Base-by-base conservation (phyloP, 2,113 vertebrate species). In the Pandion haliaetus region DNA sequence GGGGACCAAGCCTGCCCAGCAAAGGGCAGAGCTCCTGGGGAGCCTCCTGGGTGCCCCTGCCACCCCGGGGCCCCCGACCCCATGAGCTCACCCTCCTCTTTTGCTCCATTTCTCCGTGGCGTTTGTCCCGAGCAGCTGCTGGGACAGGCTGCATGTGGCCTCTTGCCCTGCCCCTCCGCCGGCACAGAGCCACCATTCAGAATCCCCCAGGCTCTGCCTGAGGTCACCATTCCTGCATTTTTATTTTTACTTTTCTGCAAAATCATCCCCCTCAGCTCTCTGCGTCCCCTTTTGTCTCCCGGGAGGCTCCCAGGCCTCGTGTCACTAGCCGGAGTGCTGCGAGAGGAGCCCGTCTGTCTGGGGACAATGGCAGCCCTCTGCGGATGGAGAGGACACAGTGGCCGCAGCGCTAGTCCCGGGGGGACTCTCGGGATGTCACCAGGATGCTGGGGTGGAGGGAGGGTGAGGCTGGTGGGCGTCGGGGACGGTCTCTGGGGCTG, bases 101-200 rank as follows among this genome's bases (percentile, higher is more conserved):
- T 18, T 50, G 26, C 82, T 88, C n/a, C 59, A 15, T 17, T 57
- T 79, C 78, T 93, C 52, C 71, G 44, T 58, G 90, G 40, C 44
- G 61, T 80, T 91, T 95, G 81, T 94, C 91, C 70, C 5, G 0
- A 61, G 67, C 95, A 97, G 97, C 93, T 95, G 97, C 81, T 36
- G 73, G 72, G 85, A 80, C 63, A 57, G 58, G 40, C 92, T 84
- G 82, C 45, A 40, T 71, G 72, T 42, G 72, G 89, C 96, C 82
- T 95, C 47, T 57, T 74, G 58, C 88, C 91, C 97, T 93, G 94
- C 28, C 36, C 67, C 82, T 72, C 36, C 0, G 10, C 45, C 38
- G 6, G 82, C 91, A 97, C 95, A 97, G 97, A 97, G 89, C 44
- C 85, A 28, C 95, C 91, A 96, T 97, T 97, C 94, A 96, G 63